Evolutionary conservation across 2,888 invertebrate genomes (phyloP).

Genomic region (Synergus gifuensis): DNA sequence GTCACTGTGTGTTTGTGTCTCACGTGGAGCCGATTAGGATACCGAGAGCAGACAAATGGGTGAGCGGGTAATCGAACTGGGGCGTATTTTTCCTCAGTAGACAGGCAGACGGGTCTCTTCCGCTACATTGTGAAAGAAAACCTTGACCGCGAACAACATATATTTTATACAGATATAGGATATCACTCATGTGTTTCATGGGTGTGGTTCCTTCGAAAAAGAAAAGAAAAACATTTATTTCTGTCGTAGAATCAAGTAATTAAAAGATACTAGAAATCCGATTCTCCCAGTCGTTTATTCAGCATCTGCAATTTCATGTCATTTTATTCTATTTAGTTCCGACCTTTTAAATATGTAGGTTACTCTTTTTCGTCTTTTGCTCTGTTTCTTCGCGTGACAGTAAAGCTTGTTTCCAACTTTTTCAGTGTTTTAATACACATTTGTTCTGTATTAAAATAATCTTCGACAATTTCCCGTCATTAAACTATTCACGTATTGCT

Average conservation of each 20-base stretch:
- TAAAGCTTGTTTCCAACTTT: background rate
- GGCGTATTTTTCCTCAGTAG: constrained; percentile 32
- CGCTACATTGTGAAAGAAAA: constrained; percentile 18
- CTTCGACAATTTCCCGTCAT: background rate
- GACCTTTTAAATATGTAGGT: background rate
- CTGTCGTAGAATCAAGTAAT: background rate
- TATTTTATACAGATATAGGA: background rate
- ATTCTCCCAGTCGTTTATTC: background rate
- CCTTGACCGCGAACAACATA: constrained; percentile 30
- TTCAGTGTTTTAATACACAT: background rate
- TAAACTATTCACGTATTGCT: background rate
- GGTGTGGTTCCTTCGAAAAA: background rate
- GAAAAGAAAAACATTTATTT: background rate
- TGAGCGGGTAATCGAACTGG: constrained; percentile 44
- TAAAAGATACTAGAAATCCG: background rate
- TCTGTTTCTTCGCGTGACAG: background rate
- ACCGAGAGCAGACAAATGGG: constrained; percentile 41
- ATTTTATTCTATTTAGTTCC: background rate
- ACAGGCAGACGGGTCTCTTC: constrained; percentile 30
- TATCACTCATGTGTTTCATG: background rate
- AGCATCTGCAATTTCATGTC: background rate
- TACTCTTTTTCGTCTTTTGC: background rate
- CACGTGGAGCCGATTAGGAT: constrained; percentile 32
- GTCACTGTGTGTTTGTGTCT: constrained; percentile 33
- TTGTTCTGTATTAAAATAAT: background rate